Conservation (phyloP, 2,888 invertebrate species). For the Drosophila lacicola region DNA sequence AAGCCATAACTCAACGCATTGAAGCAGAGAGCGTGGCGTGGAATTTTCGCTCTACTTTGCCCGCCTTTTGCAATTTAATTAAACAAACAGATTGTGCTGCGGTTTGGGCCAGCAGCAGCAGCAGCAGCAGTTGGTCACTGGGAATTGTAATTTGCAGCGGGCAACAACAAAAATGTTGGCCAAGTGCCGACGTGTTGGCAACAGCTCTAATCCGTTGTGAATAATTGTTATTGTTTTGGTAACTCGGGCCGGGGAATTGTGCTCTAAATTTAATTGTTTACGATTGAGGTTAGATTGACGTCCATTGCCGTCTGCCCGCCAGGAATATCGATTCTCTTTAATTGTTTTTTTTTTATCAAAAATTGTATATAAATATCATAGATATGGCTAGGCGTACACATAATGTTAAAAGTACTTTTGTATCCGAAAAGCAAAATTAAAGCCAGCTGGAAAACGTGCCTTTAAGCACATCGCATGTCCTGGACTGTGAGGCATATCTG, state of each 20-base stretch:
- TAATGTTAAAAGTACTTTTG: background rate
- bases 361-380: slow-evolving; percentile 11
- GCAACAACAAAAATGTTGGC: slow-evolving; percentile 57
- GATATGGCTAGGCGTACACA: background rate
- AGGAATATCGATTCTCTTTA: slow-evolving; percentile 62
- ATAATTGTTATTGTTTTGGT: slow-evolving; percentile 79
- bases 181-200: slow-evolving; percentile 75
- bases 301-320: slow-evolving; percentile 7
- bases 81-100: slow-evolving; percentile 71
- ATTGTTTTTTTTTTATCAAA: slow-evolving; percentile 54
- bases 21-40: slow-evolving; percentile 4
- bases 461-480: slow-evolving; percentile 25
- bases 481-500: slow-evolving; percentile 35
- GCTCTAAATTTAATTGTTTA: slow-evolving; percentile 61
- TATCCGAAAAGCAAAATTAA: slow-evolving; percentile 12
- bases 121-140: slow-evolving; percentile 48
- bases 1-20: slow-evolving; percentile 34
- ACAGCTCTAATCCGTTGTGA: slow-evolving; percentile 76
- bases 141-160: slow-evolving; percentile 74
- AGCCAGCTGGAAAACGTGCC: slow-evolving; percentile 2
- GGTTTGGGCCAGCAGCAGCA: slow-evolving; percentile 47
- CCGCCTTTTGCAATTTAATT: slow-evolving; percentile 72
- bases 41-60: slow-evolving; percentile 19
- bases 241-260: slow-evolving; percentile 18
- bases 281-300: slow-evolving; percentile 26